phyloP scores from a whole-genome alignment of 2,888 invertebrate genomes.

The Amblyteles armatorius region DNA sequence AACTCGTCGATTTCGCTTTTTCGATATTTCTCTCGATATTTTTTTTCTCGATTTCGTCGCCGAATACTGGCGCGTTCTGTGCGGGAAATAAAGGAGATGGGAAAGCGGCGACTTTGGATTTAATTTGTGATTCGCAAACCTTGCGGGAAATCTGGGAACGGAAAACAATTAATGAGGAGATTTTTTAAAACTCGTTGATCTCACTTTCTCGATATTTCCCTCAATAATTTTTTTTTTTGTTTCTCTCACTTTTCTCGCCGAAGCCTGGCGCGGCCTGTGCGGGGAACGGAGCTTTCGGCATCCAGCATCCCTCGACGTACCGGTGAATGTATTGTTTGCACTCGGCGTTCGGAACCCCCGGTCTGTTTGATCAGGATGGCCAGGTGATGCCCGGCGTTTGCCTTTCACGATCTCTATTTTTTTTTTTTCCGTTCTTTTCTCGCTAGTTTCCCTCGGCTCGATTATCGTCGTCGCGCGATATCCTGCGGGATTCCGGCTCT shows the following conservation, averaged over 20 bases:
- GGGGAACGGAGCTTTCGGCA: slow-evolving; percentile 59
- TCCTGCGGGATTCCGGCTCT: slow-evolving; percentile 28
- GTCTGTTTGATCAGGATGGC: slow-evolving; percentile 83
- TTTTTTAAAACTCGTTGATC: slow-evolving; percentile 9
- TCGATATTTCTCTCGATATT: neutral
- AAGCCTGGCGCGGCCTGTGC: slow-evolving; percentile 4
- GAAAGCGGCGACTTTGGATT: slow-evolving; percentile 29
- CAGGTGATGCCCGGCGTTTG: slow-evolving; percentile 79
- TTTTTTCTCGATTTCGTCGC: slow-evolving; percentile 31
- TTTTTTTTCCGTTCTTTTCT: slow-evolving; percentile 42
- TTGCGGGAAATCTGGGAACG: slow-evolving; percentile 70
- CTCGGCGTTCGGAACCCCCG: slow-evolving; percentile 74
- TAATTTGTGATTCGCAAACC: neutral
- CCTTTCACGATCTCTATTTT: slow-evolving; percentile 58
- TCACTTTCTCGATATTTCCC: slow-evolving; percentile 19
- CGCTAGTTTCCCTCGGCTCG: slow-evolving; percentile 50
- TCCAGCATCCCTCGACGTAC: slow-evolving; percentile 73
- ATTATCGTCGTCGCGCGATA: slow-evolving; percentile 57
- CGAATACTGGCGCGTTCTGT: too few species aligned
- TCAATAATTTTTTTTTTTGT: slow-evolving; percentile 47
- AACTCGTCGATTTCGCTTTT: slow-evolving; percentile 13
- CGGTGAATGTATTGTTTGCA: slow-evolving; percentile 75
- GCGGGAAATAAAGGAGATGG: neutral
- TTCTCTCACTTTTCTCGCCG: slow-evolving; percentile 11
- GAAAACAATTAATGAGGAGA: slow-evolving; percentile 70